Evolutionary conservation across 2,113 vertebrate genomes (phyloP), one percentile per base, ranked within the genome.

Genomic region (Dascyllus trimaculatus): DNA sequence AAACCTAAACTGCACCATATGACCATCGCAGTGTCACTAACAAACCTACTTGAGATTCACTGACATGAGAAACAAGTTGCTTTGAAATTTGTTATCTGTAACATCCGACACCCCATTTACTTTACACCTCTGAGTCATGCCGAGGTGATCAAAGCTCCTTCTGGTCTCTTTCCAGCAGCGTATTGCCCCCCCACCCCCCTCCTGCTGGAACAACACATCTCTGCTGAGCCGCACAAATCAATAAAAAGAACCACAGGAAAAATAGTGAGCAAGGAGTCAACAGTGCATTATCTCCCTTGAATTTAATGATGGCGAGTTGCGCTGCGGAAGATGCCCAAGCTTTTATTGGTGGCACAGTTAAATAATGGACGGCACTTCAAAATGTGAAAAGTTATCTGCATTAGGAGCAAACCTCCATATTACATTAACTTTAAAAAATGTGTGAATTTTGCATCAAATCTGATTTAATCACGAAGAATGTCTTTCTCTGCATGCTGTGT

Each of bases 181-280:
- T 52, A 11, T 40, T 40, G 2, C 26, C 26, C 5, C 26, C 26
- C 2, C 26, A 2, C 2, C 46, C 10, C 45, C 53, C 52, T 71
- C 59, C 61, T 71, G 65, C 52, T 63, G 46, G n/a, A 84, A 54
- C 63, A 76, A 78, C 72, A 69, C 25, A 0, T 62, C 66, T 78
- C 35, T 52, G 32, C 64, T 68, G 21, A 78, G 74, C 53, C 26
- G 68, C 71, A 69, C 59, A 51, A 83, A 88, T 91, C 87, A 73
- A 90, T 84, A 59, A 57, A 57, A 57, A 46, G 38, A 79, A 62
- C 22, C 29, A 65, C 40, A 53, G 73, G 4, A 72, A 77, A 35
- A 10, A 75, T 6, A 64, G 62, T 52, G 46, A 83, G 71, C 58
- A 46, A 84, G 66, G 53, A 86, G 68, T 81, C 35, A 62, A 72